A percentile compares a stretch with the other conserved stretches of the same genome.
Evolutionary conservation across 2,888 invertebrate species (phyloP).

Genomic region (Pemphredon lugubris): DNA sequence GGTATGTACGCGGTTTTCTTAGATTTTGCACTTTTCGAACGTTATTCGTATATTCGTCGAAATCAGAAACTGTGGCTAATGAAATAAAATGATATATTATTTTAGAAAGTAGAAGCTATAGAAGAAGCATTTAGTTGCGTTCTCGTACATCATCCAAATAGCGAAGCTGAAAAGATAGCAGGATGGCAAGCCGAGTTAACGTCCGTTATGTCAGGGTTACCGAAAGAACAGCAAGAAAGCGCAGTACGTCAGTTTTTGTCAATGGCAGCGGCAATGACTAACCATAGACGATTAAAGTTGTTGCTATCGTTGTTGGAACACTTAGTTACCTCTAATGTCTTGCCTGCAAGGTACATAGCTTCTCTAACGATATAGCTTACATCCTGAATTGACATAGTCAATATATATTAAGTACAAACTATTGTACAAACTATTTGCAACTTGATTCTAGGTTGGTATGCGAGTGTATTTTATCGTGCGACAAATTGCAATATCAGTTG

Average conservation of each 20-base stretch:
- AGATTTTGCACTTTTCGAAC: not conserved
- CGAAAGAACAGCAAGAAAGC: slow-evolving; percentile 88
- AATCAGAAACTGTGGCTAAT: not conserved
- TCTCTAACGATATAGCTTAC: too few relatives aligned
- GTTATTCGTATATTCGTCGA: not conserved
- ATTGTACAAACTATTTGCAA: too few relatives aligned
- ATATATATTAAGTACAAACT: not conserved
- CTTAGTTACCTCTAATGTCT: slow-evolving; percentile 87
- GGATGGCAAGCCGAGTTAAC: slow-evolving; percentile 88
- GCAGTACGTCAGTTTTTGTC: slow-evolving; percentile 89
- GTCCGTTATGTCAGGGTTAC: slow-evolving; percentile 85
- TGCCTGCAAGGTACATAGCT: slow-evolving; percentile 89
- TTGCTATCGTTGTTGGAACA: slow-evolving; percentile 89
- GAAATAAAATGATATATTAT: slow-evolving; percentile 42
- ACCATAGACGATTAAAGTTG: slow-evolving; percentile 88
- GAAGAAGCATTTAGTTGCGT: slow-evolving; percentile 96
- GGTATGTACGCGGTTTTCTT: slow-evolving; percentile 81
- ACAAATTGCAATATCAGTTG: slow-evolving; percentile 90
- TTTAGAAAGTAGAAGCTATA: slow-evolving; percentile 90
- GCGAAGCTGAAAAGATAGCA: slow-evolving; percentile 86
- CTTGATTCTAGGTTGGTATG: slow-evolving; percentile 90
- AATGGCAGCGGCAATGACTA: slow-evolving; percentile 88
- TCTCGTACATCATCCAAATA: slow-evolving; percentile 88
- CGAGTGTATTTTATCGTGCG: slow-evolving; percentile 91
- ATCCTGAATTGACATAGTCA: not conserved